These are phyloP conservation scores for Limulus polyphemus DNA, from an alignment of 2,888 invertebrate genomes.

Conservation along the genomic window DNA sequence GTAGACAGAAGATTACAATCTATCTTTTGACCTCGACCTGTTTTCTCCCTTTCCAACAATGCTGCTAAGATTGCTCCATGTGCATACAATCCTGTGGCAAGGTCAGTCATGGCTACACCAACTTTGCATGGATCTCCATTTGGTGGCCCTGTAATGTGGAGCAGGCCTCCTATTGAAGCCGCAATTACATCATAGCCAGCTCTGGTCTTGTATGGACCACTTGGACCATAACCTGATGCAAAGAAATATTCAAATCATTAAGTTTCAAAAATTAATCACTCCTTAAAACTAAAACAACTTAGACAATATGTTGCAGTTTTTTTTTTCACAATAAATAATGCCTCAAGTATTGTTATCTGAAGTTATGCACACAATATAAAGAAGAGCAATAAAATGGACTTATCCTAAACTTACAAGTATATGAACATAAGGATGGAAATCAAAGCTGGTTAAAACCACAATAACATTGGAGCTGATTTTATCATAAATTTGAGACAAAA, in stretches of 20 bases:
- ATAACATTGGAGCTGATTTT: too few relatives aligned
- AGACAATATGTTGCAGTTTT: too few relatives aligned
- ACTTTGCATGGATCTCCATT: slow-evolving; percentile 75
- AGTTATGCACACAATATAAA: too few relatives aligned
- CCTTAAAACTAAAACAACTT: neutral
- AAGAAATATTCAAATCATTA: neutral
- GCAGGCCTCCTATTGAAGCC: slow-evolving; percentile 75
- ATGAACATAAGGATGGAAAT: too few relatives aligned
- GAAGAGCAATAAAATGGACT: too few relatives aligned
- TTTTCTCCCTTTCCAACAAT: slow-evolving; percentile 57
- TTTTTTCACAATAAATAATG: too few relatives aligned
- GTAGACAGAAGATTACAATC: slow-evolving; percentile 88
- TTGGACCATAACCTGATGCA: slow-evolving; percentile 57
- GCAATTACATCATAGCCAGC: slow-evolving; percentile 97
- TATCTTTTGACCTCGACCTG: slow-evolving; percentile 77
- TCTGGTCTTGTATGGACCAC: slow-evolving; percentile 68
- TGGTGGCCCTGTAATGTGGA: slow-evolving; percentile 75
- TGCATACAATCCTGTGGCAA: slow-evolving; percentile 85
- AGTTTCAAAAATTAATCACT: slow-evolving; percentile 3
- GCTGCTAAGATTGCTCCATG: slow-evolving; percentile 91
- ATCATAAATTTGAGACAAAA: too few relatives aligned
- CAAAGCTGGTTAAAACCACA: too few relatives aligned
- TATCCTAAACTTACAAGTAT: too few relatives aligned
- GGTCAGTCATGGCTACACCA: slow-evolving; percentile 83
- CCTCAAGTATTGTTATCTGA: too few relatives aligned